Evolutionary conservation across 2,113 vertebrate genomes (phyloP).

Genomic region (Amblyornis subalaris): DNA sequence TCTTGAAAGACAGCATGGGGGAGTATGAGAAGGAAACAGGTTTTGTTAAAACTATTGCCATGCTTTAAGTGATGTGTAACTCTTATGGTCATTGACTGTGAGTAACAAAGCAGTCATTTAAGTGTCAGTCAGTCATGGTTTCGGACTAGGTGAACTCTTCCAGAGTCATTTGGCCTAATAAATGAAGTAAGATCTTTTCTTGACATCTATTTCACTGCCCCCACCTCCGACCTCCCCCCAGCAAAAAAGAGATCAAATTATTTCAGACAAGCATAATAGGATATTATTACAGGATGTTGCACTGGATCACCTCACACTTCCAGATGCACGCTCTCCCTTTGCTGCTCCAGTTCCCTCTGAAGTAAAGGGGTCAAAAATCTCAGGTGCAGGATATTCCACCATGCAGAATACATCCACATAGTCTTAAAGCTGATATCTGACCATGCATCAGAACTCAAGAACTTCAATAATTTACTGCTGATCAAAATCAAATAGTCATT

Average conservation of each 20-base stretch:
- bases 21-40: background rate
- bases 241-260: background rate
- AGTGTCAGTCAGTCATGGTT: background rate
- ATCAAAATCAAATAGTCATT: background rate
- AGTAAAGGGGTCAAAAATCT: background rate
- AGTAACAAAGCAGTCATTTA: background rate
- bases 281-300: background rate
- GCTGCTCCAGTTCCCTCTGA: background rate
- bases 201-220: background rate
- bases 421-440: background rate
- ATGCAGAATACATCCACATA: background rate
- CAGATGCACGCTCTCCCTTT: background rate
- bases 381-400: background rate
- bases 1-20: background rate
- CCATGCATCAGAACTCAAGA: background rate
- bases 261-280: background rate
- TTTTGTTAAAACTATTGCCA: background rate
- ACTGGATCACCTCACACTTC: background rate
- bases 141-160: background rate
- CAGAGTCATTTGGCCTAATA: background rate
- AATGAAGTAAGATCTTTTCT: background rate
- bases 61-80: background rate
- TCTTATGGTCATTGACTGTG: background rate
- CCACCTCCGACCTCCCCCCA: fast-evolving
- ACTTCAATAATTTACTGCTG: background rate